These are phyloP conservation scores for Neopelma chrysocephalum DNA, from an alignment of 2,797 vertebrate genomes.

Conservation along the genomic window DNA sequence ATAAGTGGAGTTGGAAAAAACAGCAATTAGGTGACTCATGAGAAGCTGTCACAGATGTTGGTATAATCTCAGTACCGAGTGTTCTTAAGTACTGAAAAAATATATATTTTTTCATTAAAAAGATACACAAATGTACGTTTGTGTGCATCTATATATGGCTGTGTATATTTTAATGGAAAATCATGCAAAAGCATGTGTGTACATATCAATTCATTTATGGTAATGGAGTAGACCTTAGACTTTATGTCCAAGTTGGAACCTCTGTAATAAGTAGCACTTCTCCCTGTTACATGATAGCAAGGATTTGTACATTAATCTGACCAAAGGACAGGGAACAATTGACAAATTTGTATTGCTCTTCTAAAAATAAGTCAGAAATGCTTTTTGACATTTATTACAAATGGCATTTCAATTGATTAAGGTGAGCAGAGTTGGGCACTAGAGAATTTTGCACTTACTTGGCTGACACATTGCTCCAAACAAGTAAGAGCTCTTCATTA, in stretches of 20 bases:
- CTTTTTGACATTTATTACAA: slow-evolving; percentile 30
- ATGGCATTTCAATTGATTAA: slow-evolving; percentile 26
- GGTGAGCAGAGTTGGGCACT: slow-evolving; percentile 18
- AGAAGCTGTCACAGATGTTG: neutral
- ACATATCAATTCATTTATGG: neutral
- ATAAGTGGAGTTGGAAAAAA: neutral
- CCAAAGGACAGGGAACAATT: neutral
- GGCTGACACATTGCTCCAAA: slow-evolving; percentile 63
- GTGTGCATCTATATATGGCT: neutral
- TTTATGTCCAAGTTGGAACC: neutral
- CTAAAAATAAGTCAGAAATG: slow-evolving; percentile 8
- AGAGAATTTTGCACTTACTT: slow-evolving; percentile 45
- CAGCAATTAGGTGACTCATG: neutral
- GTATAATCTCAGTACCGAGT: neutral
- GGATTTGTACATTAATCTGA: slow-evolving; percentile 9
- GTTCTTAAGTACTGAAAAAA: neutral
- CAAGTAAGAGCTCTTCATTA: slow-evolving; percentile 64
- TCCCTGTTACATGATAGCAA: neutral
- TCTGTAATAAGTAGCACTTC: neutral
- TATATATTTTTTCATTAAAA: neutral
- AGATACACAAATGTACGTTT: neutral
- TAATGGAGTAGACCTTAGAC: neutral
- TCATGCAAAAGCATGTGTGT: neutral
- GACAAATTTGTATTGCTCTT: slow-evolving; percentile 3
- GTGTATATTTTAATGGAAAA: neutral